Percentiles rank a stretch among this genome's conserved stretches.
phyloP scores from a whole-genome alignment of 2,797 vertebrate genomes.

The Premnoplex brunnescens region DNA sequence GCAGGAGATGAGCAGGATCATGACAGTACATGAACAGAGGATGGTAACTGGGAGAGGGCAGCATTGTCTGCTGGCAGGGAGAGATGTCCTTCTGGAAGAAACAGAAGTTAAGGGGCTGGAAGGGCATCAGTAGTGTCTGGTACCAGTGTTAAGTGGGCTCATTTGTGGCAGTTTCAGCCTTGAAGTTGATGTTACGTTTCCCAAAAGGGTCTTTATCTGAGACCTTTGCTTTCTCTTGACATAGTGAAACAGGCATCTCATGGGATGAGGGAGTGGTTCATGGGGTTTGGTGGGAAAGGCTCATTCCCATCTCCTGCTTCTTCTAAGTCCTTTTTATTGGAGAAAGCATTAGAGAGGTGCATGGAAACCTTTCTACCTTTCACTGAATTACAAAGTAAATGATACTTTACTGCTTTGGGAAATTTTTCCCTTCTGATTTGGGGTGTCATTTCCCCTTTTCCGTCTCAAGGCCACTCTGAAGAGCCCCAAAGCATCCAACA shows the following conservation, averaged over 20 bases:
- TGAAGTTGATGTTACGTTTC: background rate
- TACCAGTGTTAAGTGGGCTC: background rate
- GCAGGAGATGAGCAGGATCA: background rate
- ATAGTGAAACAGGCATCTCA: background rate
- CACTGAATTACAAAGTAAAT: background rate
- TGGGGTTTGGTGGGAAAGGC: background rate
- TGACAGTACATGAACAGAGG: background rate
- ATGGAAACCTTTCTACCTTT: background rate
- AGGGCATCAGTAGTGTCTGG: background rate
- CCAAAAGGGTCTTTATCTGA: background rate
- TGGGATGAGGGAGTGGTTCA: background rate
- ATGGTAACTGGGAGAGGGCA: background rate
- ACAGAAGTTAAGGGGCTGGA: background rate
- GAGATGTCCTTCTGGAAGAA: background rate
- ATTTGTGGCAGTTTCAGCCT: background rate
- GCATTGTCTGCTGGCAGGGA: background rate
- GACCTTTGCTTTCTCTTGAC: background rate
- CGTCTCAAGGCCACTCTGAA: background rate
- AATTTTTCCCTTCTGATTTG: background rate
- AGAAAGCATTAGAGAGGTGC: background rate
- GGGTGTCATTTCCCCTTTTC: background rate
- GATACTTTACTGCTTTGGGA: background rate
- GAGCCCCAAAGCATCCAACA: background rate
- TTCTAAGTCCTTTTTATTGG: background rate
- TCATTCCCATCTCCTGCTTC: background rate